Percentiles rank a stretch among this genome's conserved stretches.
Evolutionary conservation across 2,113 vertebrate genomes (phyloP).

Genomic region (Burhinus bistriatus): DNA sequence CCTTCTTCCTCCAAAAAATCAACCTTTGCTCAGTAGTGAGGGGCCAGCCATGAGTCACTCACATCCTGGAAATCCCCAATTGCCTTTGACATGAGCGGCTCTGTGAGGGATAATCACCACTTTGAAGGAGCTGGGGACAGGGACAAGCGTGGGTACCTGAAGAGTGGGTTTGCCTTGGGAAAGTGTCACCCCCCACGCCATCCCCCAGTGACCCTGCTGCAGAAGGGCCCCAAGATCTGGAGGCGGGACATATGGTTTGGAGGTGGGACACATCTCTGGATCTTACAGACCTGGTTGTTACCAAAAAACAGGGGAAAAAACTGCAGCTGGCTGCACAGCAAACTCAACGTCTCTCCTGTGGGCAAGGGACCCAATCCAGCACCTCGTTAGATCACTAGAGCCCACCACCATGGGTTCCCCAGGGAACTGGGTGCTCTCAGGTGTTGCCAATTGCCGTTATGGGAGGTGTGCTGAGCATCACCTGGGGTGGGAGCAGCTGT

Average conservation of each 20-base stretch:
- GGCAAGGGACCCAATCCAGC: background rate
- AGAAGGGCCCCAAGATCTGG: background rate
- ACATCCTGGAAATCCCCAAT: background rate
- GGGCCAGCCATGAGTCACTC: background rate
- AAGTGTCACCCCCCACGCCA: background rate
- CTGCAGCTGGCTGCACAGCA: background rate
- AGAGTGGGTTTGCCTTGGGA: background rate
- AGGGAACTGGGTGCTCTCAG: background rate
- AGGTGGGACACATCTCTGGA: background rate
- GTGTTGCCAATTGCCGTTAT: background rate
- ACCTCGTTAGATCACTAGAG: background rate
- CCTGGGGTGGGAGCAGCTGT: background rate
- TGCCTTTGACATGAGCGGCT: background rate
- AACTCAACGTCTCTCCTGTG: no score
- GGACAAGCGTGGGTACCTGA: background rate
- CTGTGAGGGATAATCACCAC: background rate
- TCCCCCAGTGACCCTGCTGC: fast-evolving
- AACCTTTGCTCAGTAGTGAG: background rate
- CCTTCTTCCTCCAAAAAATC: background rate
- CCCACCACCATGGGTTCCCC: background rate
- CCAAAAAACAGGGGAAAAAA: background rate
- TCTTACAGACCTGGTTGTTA: background rate
- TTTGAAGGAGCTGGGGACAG: background rate
- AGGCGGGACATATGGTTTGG: background rate
- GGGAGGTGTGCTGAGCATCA: background rate